Evolutionary conservation across 1,140 invertebrate species (phyloP).

Genomic region (Potamilus streckersoni): DNA sequence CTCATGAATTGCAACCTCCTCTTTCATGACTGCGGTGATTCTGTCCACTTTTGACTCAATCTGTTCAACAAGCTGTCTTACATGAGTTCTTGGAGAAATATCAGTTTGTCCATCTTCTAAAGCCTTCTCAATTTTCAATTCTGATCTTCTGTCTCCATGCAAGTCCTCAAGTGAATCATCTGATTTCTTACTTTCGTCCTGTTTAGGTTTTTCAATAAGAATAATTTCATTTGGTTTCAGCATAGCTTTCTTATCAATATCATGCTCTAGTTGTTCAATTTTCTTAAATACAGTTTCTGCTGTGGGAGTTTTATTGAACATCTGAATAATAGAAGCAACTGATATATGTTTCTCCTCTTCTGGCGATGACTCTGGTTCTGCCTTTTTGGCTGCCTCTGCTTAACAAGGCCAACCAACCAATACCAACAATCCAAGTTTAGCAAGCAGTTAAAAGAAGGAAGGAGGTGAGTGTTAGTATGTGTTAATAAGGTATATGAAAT

Average conservation of each 20-base stretch:
- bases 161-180: neutral
- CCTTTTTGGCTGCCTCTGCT: neutral
- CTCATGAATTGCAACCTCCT: neutral
- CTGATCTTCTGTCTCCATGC: neutral
- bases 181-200: neutral
- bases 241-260: neutral
- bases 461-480: slow-evolving; percentile 5
- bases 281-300: slow-evolving; percentile 6
- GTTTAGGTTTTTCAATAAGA: neutral
- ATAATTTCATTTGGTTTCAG: neutral
- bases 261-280: neutral
- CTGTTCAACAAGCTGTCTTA: slow-evolving; percentile 40
- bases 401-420: neutral
- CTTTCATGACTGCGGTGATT: slow-evolving; percentile 18
- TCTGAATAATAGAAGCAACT: slow-evolving; percentile 31
- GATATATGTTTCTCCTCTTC: slow-evolving; percentile 15
- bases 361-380: slow-evolving; percentile 27
- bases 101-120: slow-evolving; percentile 11
- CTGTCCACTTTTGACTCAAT: slow-evolving; percentile 46
- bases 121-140: neutral
- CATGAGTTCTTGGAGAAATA: slow-evolving; percentile 23
- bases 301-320: slow-evolving; percentile 21
- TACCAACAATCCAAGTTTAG: slow-evolving; percentile 12
- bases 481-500: slow-evolving; percentile 5
- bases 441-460: slow-evolving; percentile 25